Percentiles rank a stretch among this genome's conserved stretches.
Conservation (phyloP, 2,888 invertebrate genomes). For the Tolmerus cingulatus region DNA sequence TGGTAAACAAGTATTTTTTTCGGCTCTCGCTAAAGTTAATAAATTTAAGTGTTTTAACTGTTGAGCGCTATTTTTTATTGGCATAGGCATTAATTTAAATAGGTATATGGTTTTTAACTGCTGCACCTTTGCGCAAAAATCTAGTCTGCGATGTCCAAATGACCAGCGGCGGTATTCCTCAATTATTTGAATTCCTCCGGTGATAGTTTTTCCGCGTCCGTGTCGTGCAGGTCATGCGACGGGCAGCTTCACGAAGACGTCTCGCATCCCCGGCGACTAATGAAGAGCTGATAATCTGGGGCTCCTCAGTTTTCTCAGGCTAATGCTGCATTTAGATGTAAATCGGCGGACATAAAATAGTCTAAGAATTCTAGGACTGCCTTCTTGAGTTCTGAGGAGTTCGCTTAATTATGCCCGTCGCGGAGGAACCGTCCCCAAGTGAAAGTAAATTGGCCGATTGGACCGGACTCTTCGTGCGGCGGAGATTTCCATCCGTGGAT, state of each 20-base stretch:
- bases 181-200: not conserved
- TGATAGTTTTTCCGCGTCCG: not conserved
- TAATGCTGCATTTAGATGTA: conserved; percentile 30
- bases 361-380: conserved; percentile 8
- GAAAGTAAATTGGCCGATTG: conserved; percentile 29
- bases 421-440: not conserved
- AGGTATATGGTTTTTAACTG: not conserved
- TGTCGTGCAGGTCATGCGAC: not conserved
- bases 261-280: not conserved
- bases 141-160: not conserved
- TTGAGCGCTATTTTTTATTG: not conserved
- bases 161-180: not conserved
- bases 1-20: no score
- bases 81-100: not conserved
- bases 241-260: not conserved
- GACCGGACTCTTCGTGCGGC: not conserved
- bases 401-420: conserved; percentile 19
- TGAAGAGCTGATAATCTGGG: conserved; percentile 8
- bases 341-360: not conserved
- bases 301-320: conserved; percentile 21
- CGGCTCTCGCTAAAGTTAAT: no score
- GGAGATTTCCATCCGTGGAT: not conserved
- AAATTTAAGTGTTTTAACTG: no score
- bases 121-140: not conserved
- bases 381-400: conserved; percentile 11